Evolutionary conservation across 92 coral and sea anemone genomes (phyloP), one percentile per base, ranked within the genome.

Genomic region (Palythoa grandis): DNA sequence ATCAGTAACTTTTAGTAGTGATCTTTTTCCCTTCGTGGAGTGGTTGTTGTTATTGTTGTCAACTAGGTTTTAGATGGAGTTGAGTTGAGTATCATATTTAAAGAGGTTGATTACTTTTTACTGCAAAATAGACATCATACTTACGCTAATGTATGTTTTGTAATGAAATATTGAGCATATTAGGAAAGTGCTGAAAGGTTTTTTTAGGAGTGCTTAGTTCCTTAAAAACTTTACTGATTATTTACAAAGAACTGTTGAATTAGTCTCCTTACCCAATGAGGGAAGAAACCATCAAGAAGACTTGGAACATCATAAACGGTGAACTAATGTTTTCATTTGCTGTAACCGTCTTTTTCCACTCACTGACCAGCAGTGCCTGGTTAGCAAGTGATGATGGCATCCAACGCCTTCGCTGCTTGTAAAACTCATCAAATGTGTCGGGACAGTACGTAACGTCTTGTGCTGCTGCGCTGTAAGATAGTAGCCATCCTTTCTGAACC

Each of bases 391-490:
- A 88, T 2, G 93, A 87, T 11, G 92, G 92, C 89, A 87, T 87
- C 92, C 92, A 90, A 14, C 92, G 87, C 3, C 90, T 77, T 14
- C 92, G 75, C 75, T 91, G 91, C 83, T 88, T 91, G 91, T 91
- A 91, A 43, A 91, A 84, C 82, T 91, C 93, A n/a, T 91, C 91
- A 70, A 91, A 91, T 7, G 83, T 88, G 68, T 88, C 91, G 7
- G 93, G 93, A 71, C 93, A 91, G 84, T 84, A 91, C 39, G 93
- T 91, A 20, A 91, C 88, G 71, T 91, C 91, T 65, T 88, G 89
- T 56, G 93, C 89, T 10, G 93, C 93, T 35, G 93, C 93, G 65
- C 93, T 84, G 69, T 91, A 91, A 6, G 93, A 73, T 82, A 91
- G 24, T 14, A 88, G 87, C 93, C 93, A 91, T 13, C 93, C 93